These are phyloP conservation scores for Spodoptera litura DNA, from an alignment of 1,140 invertebrate genomes.

Conservation along the genomic window DNA sequence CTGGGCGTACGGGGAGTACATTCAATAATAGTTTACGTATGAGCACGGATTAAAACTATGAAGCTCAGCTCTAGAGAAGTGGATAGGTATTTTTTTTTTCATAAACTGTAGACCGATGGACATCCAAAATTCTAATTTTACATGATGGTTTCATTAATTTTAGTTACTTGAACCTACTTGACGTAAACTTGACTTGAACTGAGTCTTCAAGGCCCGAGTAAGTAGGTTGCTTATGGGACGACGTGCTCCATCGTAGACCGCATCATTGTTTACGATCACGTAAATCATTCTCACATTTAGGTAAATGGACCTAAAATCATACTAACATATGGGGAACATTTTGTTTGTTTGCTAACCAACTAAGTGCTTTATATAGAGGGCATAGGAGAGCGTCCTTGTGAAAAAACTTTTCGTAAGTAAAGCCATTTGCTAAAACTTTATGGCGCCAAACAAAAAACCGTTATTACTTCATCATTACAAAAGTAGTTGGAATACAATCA, in stretches of 20 bases:
- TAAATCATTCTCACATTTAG: background rate
- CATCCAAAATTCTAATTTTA: background rate
- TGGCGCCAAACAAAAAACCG: too few relatives aligned
- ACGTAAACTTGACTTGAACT: too few relatives aligned
- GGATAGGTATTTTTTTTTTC: background rate
- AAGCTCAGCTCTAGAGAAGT: too few relatives aligned
- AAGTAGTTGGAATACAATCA: background rate
- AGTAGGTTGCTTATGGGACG: too few relatives aligned
- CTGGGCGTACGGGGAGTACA: background rate
- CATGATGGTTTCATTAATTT: too few relatives aligned
- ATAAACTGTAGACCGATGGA: background rate
- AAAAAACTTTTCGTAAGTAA: background rate
- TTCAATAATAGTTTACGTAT: slow-evolving; percentile 28
- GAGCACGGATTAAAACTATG: slow-evolving; percentile 5
- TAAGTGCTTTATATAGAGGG: too few relatives aligned
- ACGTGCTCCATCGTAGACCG: too few relatives aligned
- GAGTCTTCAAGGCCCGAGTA: too few relatives aligned
- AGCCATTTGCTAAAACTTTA: background rate
- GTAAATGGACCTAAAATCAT: background rate
- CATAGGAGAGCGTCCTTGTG: background rate
- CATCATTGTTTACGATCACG: too few relatives aligned
- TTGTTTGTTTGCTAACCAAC: background rate
- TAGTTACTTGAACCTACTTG: too few relatives aligned
- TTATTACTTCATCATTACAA: too few relatives aligned
- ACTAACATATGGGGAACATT: background rate